Conservation (phyloP, 64 coral and sea anemone genomes). For the Pocillopora damicornis region DNA sequence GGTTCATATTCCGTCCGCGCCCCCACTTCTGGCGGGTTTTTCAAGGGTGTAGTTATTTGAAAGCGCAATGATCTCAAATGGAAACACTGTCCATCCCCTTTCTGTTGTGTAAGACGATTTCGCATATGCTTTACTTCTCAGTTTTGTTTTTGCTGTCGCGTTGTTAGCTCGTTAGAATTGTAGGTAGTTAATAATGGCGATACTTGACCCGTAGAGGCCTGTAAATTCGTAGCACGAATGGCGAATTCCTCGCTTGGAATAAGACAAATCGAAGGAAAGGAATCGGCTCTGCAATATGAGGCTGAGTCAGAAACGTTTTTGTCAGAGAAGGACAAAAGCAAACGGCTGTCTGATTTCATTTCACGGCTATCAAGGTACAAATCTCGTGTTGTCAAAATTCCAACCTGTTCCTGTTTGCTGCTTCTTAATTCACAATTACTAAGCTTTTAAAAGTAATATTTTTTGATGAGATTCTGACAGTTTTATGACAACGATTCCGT, state of each 20-base stretch:
- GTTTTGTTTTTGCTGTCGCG: neutral
- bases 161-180: neutral
- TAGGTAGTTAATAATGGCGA: neutral
- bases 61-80: constrained; percentile 40
- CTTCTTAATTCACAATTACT: neutral
- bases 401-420: neutral
- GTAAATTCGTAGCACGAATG: constrained; percentile 9
- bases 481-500: neutral
- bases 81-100: constrained; percentile 7
- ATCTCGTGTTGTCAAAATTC: neutral
- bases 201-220: neutral
- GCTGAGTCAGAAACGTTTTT: constrained; percentile 24
- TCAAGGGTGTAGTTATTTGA: constrained; percentile 1
- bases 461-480: neutral
- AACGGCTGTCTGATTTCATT: constrained; percentile 26
- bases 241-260: constrained; percentile 10
- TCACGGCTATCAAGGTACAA: constrained; percentile 30
- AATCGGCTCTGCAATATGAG: constrained; percentile 30
- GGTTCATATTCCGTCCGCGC: neutral
- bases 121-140: constrained; percentile 7
- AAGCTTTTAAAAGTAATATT: neutral
- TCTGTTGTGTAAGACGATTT: neutral
- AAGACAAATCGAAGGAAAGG: constrained; percentile 52
- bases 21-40: constrained; percentile 1
- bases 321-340: neutral